Evolutionary conservation across 2,888 invertebrate species (phyloP), one percentile per base, ranked within the genome.

Genomic region (Chirona hameri): DNA sequence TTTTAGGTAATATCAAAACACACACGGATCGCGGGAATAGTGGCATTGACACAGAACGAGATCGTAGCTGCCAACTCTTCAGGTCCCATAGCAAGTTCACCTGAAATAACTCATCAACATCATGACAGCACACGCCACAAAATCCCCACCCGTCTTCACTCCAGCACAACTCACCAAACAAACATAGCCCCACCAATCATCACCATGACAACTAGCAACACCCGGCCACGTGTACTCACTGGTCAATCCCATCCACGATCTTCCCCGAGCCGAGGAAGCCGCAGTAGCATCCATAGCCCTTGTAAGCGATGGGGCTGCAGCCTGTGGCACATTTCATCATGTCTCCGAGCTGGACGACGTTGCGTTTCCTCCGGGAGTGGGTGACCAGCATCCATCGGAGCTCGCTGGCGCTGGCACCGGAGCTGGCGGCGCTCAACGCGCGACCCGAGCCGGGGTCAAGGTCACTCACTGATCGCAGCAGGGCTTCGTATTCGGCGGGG

Each of bases 211-310:
- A 24, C 9, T n/a, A 60, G 72, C 31, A n/a, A n/a, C n/a, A n/a
- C n/a, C n/a, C n/a, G 72, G 12, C 29, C 18, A 18, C 21, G 7
- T 18, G 39, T 24, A 83, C 86, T 86, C 88, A 94, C 94, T 91
- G 92, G 88, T 94, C 95, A 84, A 96, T 95, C 39, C 93, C 93
- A 88, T 96, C 95, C 55, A 93, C 92, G 1, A 94, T 91, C 84
- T 91, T 89, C 15, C 95, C 95, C 0, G 93, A 92, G 0, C 96
- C 96, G 3, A 95, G 90, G 87, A 95, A 94, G 7, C 96, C 96
- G 87, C 96, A 96, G 88, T 94, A 96, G 88, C 96, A 96, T 4
- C 96, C 96, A 86, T 96, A 96, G 18, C 95, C 95, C 87, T 95
- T 95, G 87, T 93, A 95, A 15, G 91, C 89, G 2, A 95, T 88